phyloP scores from a whole-genome alignment of 2,113 vertebrate genomes.

The Pterocles orientalis region DNA sequence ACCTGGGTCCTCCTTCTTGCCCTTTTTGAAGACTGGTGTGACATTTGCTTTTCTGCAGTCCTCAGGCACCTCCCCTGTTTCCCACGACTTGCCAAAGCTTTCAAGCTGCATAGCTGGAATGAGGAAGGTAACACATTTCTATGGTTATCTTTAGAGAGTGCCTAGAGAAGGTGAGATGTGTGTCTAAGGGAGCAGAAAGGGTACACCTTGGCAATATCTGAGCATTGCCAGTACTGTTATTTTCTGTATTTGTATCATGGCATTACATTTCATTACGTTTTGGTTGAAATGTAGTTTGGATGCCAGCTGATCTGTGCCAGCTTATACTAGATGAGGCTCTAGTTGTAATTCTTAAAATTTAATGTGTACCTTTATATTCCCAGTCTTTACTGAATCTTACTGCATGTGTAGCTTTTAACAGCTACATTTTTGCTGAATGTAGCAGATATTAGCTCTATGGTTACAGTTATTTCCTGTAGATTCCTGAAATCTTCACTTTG shows the following conservation, averaged over 20 bases:
- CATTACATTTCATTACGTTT: neutral
- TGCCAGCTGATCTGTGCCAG: neutral
- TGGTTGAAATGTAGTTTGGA: neutral
- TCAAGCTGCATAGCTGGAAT: neutral
- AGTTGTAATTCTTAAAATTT: neutral
- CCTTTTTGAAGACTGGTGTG: too few relatives aligned
- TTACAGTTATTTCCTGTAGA: neutral
- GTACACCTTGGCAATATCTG: neutral
- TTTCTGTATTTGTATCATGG: neutral
- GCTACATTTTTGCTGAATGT: neutral
- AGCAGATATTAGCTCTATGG: neutral
- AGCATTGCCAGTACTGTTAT: neutral
- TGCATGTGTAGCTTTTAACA: neutral
- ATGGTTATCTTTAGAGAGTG: neutral
- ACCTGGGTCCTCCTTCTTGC: too few relatives aligned
- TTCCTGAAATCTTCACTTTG: neutral
- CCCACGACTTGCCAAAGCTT: too few relatives aligned
- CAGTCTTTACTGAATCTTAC: neutral
- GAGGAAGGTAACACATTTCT: neutral
- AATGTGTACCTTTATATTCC: neutral
- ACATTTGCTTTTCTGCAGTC: too few relatives aligned
- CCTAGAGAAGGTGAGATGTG: neutral
- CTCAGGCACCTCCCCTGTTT: too few relatives aligned
- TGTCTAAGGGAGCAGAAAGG: neutral
- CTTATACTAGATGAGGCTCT: neutral